Evolutionary conservation across 2,113 vertebrate genomes (phyloP), one percentile per base, ranked within the genome.

Genomic region (Nibea coibor): DNA sequence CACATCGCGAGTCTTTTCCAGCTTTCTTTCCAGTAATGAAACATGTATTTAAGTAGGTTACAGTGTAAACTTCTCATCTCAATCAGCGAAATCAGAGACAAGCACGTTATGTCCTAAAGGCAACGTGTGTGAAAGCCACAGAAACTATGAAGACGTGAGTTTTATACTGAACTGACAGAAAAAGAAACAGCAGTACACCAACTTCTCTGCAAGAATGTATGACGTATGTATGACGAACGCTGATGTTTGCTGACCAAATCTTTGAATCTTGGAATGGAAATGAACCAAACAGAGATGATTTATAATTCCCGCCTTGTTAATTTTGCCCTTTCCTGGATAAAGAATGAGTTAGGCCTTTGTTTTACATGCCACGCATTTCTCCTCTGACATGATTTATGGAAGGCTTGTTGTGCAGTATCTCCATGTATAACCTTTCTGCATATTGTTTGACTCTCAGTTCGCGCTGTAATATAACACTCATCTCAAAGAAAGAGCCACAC

Each of bases 401-500:
- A 51, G 14, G 9, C n/a, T 42, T 75, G 5, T 20, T 22, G 31
- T 75, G 47, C 14, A 74, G 45, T 53, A 15, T 68, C 19, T 53
- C 8, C 4, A 0, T n/a, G 11, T 69, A 50, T 47, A 54, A 72
- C 10, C 20, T 72, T 77, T 42, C 35, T 31, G 6, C 12, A 50
- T 28, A 28, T 19, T 43, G 22, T 53, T 53, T 17, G 17, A 3
- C 11, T 39, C 19, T 43, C 70, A 24, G 28, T 50, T 39, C 3
- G 2, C 50, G 48, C 15, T 54, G 39, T 54, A 42, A 54, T 15
- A 42, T 10, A 76, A 48, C 17, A 31, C 48, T 20, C 28, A 28
- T 35, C 67, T 53, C 11, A 67, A 63, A 81, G 48, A 78, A 16
- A 5, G 53, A 54, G 71, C 48, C 57, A 9, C 39, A 63, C 16